phyloP scores from a whole-genome alignment of 2,797 vertebrate species.

The Eulemur coronatus region DNA sequence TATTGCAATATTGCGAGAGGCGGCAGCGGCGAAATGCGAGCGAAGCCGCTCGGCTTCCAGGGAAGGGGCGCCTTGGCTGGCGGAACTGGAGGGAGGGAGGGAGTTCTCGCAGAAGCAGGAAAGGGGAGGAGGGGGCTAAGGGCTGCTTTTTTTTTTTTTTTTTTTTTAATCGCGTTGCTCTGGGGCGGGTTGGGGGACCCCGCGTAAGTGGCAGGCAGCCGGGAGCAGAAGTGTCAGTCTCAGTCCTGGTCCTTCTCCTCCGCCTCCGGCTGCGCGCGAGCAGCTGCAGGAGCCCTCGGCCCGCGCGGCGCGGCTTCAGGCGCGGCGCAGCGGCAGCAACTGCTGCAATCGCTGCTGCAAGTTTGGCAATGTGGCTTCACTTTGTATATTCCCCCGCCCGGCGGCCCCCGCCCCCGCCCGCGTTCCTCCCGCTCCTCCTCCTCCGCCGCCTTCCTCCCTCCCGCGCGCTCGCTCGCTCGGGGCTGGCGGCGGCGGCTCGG shows the following conservation, averaged over 20 bases:
- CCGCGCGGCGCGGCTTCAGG: constrained; percentile 76
- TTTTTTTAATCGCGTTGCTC: constrained; percentile 60
- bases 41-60: constrained; percentile 69
- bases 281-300: constrained; percentile 80
- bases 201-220: constrained; percentile 66
- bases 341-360: constrained; percentile 84
- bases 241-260: constrained; percentile 62
- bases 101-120: constrained; percentile 74
- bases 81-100: constrained; percentile 59
- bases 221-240: constrained; percentile 70
- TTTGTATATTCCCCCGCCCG: constrained; percentile 80
- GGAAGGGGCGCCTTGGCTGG: constrained; percentile 67
- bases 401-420: constrained; percentile 60
- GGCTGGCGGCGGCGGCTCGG: constrained; percentile 27
- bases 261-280: constrained; percentile 73
- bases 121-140: constrained; percentile 70
- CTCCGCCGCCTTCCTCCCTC: constrained; percentile 60
- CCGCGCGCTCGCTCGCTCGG: constrained; percentile 43
- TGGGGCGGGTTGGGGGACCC: constrained; percentile 43
- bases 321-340: constrained; percentile 82
- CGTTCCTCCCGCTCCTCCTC: constrained; percentile 65
- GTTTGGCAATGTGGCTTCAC: constrained; percentile 86
- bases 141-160: not conserved
- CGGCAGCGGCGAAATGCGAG: constrained; percentile 75
- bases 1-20: constrained; percentile 82